A percentile compares a stretch with the other conserved stretches of the same genome.
Evolutionary conservation across 2,797 vertebrate genomes (phyloP).

Genomic region (Avahi laniger): DNA sequence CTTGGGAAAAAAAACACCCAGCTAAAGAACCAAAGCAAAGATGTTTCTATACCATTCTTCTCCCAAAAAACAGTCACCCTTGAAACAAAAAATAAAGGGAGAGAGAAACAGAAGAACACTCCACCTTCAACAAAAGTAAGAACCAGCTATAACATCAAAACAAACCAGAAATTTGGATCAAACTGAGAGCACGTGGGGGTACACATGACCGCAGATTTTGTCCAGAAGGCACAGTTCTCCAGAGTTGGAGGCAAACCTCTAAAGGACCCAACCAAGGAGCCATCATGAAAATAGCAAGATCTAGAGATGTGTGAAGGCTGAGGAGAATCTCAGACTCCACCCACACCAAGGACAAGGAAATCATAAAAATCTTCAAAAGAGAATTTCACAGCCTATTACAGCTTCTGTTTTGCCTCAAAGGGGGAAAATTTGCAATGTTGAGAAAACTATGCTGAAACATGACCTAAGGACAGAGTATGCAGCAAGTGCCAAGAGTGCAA

Average conservation of each 20-base stretch:
- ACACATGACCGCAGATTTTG: background rate
- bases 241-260: background rate
- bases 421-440: background rate
- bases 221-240: background rate
- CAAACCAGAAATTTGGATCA: background rate
- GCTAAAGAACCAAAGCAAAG: conserved; percentile 14
- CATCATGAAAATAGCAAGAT: background rate
- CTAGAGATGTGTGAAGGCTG: background rate
- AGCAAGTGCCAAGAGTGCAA: background rate
- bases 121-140: background rate
- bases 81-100: background rate
- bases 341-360: background rate
- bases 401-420: background rate
- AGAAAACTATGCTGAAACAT: background rate
- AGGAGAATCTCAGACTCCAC: background rate
- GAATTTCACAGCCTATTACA: background rate
- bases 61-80: background rate
- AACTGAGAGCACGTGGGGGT: background rate
- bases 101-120: background rate
- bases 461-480: background rate
- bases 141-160: background rate
- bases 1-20: background rate
- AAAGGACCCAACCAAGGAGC: background rate
- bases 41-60: background rate
- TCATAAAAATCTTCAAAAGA: background rate